Percentiles rank a stretch among this genome's conserved stretches.
Conservation (phyloP, 1,140 invertebrate species). For the Bombus haemorrhoidalis region DNA sequence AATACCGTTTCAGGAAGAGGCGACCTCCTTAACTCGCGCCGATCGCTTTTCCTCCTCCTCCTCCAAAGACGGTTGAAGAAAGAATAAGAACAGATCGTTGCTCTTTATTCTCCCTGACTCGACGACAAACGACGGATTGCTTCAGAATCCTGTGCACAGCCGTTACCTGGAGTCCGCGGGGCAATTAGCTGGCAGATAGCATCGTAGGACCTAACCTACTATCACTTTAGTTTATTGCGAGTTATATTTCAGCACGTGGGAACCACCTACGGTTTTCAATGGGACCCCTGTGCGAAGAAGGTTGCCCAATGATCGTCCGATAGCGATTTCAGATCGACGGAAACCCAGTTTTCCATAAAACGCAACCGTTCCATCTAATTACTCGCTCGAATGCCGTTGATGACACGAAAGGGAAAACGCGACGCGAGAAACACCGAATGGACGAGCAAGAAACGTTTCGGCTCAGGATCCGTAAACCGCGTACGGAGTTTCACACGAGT, state of each 20-base stretch:
- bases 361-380: conserved; percentile 65
- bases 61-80: conserved; percentile 39
- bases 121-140: conserved; percentile 68
- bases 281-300: conserved; percentile 77
- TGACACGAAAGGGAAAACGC: conserved; percentile 51
- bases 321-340: conserved; percentile 77
- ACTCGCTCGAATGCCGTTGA: conserved; percentile 57
- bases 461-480: background rate
- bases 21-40: conserved; percentile 23
- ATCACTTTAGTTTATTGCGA: conserved; percentile 81
- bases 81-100: conserved; percentile 53
- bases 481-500: conserved; percentile 18
- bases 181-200: conserved; percentile 78
- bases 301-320: conserved; percentile 82
- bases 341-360: conserved; percentile 81
- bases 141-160: conserved; percentile 60
- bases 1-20: conserved; percentile 34
- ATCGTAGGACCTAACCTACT: conserved; percentile 81
- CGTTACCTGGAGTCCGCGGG: conserved; percentile 68
- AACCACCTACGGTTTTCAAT: conserved; percentile 76
- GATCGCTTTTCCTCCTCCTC: background rate
- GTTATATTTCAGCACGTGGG: conserved; percentile 81
- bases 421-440: conserved; percentile 20
- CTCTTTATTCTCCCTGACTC: conserved; percentile 53
- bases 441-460: conserved; percentile 33